Conservation (phyloP, 1,140 invertebrate genomes). For the Hycleus phaleratus region DNA sequence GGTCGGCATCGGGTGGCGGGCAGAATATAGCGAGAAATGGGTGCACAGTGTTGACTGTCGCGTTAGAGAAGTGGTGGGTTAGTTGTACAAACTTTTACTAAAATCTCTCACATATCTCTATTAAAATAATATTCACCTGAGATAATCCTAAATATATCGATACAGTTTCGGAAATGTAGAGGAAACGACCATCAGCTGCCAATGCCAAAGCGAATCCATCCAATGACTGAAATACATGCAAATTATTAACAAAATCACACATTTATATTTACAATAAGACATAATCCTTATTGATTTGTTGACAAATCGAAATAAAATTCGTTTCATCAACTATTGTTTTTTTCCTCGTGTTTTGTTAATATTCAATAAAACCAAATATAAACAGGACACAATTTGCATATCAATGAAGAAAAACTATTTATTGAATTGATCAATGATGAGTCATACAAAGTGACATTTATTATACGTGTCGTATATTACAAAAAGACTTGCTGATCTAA, state of each 20-base stretch:
- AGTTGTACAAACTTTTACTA: slow-evolving; percentile 5
- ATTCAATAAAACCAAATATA: neutral
- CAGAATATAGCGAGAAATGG: slow-evolving; percentile 9
- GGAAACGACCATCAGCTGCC: slow-evolving; percentile 89
- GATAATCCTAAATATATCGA: slow-evolving; percentile 97
- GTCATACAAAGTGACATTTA: slow-evolving; percentile 13
- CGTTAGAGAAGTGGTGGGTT: neutral
- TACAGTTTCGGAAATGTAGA: slow-evolving; percentile 98
- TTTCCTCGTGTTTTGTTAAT: neutral
- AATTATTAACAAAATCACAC: no score
- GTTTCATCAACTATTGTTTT: no score
- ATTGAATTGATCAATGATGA: slow-evolving; percentile 7
- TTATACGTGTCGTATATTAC: slow-evolving; percentile 17
- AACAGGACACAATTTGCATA: neutral
- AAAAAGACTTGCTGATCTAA: slow-evolving; percentile 15
- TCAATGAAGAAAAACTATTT: neutral
- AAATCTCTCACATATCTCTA: neutral
- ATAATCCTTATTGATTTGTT: no score
- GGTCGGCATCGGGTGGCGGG: slow-evolving; percentile 31
- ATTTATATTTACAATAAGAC: no score
- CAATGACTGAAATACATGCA: slow-evolving; percentile 64
- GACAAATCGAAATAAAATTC: no score
- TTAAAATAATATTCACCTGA: slow-evolving; percentile 62
- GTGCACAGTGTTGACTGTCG: slow-evolving; percentile 13
- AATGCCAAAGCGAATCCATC: slow-evolving; percentile 95